phyloP scores from a whole-genome alignment of 1,140 invertebrate genomes.

The Drosophila arawakana region DNA sequence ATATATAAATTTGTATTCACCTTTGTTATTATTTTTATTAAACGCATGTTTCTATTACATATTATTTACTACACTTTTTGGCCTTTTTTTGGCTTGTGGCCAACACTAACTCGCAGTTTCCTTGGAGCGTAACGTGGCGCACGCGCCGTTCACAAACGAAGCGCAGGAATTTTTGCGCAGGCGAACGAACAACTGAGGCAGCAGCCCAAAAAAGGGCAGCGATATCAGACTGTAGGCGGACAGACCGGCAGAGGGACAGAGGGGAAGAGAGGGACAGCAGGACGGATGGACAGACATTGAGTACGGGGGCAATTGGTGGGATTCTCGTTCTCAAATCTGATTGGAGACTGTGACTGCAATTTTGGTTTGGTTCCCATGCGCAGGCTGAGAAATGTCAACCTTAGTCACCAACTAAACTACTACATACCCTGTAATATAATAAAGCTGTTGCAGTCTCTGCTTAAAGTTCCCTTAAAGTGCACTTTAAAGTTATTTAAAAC shows the following conservation, averaged over 20 bases:
- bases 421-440: slow-evolving; percentile 4
- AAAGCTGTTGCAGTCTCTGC: too few relatives aligned
- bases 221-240: slow-evolving; percentile 41
- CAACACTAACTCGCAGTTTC: slow-evolving; percentile 11
- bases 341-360: slow-evolving; percentile 33
- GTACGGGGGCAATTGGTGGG: slow-evolving; percentile 1
- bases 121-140: slow-evolving; percentile 64
- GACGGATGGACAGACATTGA: not conserved
- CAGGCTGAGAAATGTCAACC: not conserved
- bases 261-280: not conserved
- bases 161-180: slow-evolving; percentile 51
- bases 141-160: slow-evolving; percentile 48
- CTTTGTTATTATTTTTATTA: too few relatives aligned
- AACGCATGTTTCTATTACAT: too few relatives aligned
- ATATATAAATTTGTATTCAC: too few relatives aligned
- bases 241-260: not conserved
- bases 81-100: too few relatives aligned
- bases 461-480: too few relatives aligned
- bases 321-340: slow-evolving; percentile 22
- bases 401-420: not conserved
- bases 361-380: slow-evolving; percentile 32
- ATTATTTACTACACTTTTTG: too few relatives aligned
- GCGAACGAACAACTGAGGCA: slow-evolving; percentile 44
- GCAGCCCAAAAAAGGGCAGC: slow-evolving; percentile 70
- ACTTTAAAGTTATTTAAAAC: too few relatives aligned